Evolutionary conservation across 1,140 invertebrate genomes (phyloP), one percentile per base, ranked within the genome.

Genomic region (Eumeta japonica): DNA sequence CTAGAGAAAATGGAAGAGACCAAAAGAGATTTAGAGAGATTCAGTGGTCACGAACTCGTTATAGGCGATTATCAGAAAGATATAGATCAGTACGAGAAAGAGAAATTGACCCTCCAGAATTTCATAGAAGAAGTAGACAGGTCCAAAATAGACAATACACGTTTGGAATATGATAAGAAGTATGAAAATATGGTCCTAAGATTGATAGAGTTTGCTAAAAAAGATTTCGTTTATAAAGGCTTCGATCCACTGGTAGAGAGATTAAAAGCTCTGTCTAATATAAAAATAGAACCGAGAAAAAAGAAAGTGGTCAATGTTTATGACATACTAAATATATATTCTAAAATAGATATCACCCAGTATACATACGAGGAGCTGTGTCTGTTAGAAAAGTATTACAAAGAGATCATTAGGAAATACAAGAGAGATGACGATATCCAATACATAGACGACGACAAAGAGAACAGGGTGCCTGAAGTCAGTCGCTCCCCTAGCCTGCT

Each of bases 191-290:
- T 75, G 41, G 64, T 75, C 7, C 37, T 75, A 4, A 71, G 66
- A 48, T 43, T 74, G 3, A 74, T 74, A n/a, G 60, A 68, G 24
- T 71, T 76, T 35, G 72, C 75, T 2, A 75, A 73, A 39, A 62
- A 57, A 44, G 64, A 72, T 40, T 75, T 77, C 24, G 62, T 74
- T 41, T 77, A 55, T 34, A 76, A 74, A 62, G 75, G 75, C 4
- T 77, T 77, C 35, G 75, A 77, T 68, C 73, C 73, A 10, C 34
- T 77, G 4, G 75, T 77, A 13, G 59, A 73, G 36, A 45, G 68
- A 41, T 42, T 77, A n/a, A 67, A 72, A 43, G 47, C 50, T 9
- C 35, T 74, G 1, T 63, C 70, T 0, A 66, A 72, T 20, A 48
- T 70, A 2, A 50, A 71, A 32, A 50, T 74, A 3, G 60, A 68